A percentile compares a stretch with the other conserved stretches of the same genome.
Evolutionary conservation across 2,797 vertebrate species (phyloP).

Genomic region (Pipistrellus pygmaeus): DNA sequence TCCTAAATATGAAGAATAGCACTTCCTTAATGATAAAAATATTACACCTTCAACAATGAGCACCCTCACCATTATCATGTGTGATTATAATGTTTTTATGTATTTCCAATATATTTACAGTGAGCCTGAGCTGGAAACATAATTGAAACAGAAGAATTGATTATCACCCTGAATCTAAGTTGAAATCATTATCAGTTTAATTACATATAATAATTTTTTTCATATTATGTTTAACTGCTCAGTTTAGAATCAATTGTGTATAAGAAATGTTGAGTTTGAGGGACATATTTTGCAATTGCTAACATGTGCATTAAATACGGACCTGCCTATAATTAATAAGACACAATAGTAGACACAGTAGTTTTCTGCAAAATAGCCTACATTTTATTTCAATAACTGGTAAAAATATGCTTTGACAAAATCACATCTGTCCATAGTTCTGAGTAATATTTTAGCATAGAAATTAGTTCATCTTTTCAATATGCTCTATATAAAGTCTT

Average conservation of each 20-base stretch:
- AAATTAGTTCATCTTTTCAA: background rate
- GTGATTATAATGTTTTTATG: background rate
- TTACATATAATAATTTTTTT: background rate
- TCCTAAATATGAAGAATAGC: background rate
- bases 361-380: background rate
- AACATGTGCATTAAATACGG: background rate
- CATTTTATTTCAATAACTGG: background rate
- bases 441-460: background rate
- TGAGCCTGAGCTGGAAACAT: background rate
- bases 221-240: background rate
- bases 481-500: background rate
- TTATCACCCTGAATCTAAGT: background rate
- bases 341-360: background rate
- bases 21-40: background rate
- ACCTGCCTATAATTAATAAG: background rate
- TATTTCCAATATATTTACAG: background rate
- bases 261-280: background rate
- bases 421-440: background rate
- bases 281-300: background rate
- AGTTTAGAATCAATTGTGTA: background rate
- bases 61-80: background rate
- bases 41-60: background rate
- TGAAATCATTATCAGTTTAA: background rate
- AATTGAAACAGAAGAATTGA: background rate
- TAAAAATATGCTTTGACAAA: background rate